Percentiles rank a stretch among this genome's conserved stretches.
These are phyloP conservation scores for Euplagia quadripunctaria DNA, from an alignment of 2,888 invertebrate species.

Conservation along the genomic window DNA sequence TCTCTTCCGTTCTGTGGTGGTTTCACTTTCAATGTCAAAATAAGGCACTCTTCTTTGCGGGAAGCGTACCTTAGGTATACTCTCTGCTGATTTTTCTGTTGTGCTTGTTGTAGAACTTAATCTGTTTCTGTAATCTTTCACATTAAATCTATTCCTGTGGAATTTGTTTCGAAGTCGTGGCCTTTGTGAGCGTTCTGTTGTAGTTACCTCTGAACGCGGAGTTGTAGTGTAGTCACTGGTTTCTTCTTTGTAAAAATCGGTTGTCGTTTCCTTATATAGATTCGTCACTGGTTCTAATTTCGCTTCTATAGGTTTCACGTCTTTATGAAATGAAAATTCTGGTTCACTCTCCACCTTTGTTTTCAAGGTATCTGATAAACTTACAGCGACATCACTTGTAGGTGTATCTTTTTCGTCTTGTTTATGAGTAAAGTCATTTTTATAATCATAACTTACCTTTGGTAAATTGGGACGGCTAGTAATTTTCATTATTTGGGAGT, in stretches of 20 bases:
- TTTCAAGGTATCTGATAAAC: constrained; percentile 70
- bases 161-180: constrained; percentile 85
- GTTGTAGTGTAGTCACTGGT: constrained; percentile 67
- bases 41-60: constrained; percentile 83
- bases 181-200: constrained; percentile 66
- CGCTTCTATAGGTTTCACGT: constrained; percentile 79
- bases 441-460: constrained; percentile 67
- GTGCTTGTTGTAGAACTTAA: constrained; percentile 87
- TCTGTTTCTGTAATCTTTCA: constrained; percentile 91
- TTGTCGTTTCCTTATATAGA: constrained; percentile 65
- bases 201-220: constrained; percentile 67
- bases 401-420: constrained; percentile 86
- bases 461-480: constrained; percentile 72
- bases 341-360: constrained; percentile 64
- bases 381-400: constrained; percentile 82
- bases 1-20: constrained; percentile 82
- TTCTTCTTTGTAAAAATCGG: constrained; percentile 60
- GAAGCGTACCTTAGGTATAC: constrained; percentile 78
- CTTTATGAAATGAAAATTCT: constrained; percentile 81
- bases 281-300: constrained; percentile 67
- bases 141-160: constrained; percentile 91
- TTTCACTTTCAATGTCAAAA: constrained; percentile 76
- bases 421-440: constrained; percentile 80
- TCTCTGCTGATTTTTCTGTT: constrained; percentile 72
- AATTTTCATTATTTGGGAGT: constrained; percentile 85